A percentile compares a stretch with the other conserved stretches of the same genome.
Conservation (phyloP, 2,113 vertebrate species). For the Tautogolabrus adspersus region DNA sequence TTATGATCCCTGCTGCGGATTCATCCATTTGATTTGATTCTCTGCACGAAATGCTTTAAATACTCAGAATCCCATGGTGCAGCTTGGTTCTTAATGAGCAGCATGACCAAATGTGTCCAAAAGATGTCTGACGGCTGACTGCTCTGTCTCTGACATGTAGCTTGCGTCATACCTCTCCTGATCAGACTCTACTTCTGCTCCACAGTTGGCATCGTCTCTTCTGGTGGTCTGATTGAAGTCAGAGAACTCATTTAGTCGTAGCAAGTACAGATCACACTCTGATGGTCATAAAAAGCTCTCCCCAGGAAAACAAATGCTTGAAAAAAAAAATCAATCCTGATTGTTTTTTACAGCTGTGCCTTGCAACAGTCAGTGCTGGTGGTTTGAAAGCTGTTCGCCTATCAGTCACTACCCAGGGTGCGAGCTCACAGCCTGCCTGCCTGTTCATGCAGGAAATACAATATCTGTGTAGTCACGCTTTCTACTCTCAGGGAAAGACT, state of each 20-base stretch:
- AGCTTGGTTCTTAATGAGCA: slow-evolving; percentile 24
- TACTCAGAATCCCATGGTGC: slow-evolving; percentile 35
- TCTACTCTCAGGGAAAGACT: slow-evolving; percentile 30
- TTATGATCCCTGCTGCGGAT: slow-evolving; percentile 46
- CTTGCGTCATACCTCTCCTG: slow-evolving; percentile 12
- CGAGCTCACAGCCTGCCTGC: slow-evolving; percentile 34
- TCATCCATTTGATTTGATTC: slow-evolving; percentile 61
- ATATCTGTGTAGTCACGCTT: slow-evolving; percentile 44
- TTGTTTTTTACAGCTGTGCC: slow-evolving; percentile 33
- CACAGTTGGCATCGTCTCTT: not conserved
- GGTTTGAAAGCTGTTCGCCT: slow-evolving; percentile 36
- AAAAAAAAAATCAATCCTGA: slow-evolving; percentile 34
- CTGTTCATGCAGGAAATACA: slow-evolving; percentile 60
- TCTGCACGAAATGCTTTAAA: slow-evolving; percentile 47
- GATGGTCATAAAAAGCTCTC: slow-evolving; percentile 6
- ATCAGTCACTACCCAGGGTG: slow-evolving; percentile 45
- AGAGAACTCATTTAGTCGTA: slow-evolving; percentile 18
- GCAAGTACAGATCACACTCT: slow-evolving; percentile 14
- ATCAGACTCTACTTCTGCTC: slow-evolving; percentile 2
- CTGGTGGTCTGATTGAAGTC: slow-evolving; percentile 26
- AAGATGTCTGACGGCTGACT: slow-evolving; percentile 35
- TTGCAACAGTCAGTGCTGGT: slow-evolving; percentile 17
- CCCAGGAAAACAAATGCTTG: slow-evolving; percentile 2
- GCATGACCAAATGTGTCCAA: not conserved
- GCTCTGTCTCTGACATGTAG: slow-evolving; percentile 34